phyloP scores from a whole-genome alignment of 2,113 vertebrate species.

The Piprites chloris region DNA sequence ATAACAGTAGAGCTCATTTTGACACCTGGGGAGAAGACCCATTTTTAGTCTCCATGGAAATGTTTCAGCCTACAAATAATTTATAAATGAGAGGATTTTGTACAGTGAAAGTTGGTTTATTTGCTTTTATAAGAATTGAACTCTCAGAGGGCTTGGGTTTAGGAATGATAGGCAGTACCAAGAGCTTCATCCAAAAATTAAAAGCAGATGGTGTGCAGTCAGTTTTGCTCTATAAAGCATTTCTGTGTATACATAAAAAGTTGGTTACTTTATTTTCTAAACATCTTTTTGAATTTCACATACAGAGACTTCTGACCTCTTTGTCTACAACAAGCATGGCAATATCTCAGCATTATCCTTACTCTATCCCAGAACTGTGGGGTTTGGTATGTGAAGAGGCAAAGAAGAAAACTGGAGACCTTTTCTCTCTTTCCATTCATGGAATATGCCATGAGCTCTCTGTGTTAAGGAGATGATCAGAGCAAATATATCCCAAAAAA shows the following conservation, averaged over 20 bases:
- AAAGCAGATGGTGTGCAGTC: neutral
- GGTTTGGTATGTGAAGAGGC: neutral
- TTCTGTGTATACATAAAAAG: neutral
- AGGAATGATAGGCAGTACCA: neutral
- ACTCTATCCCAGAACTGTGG: neutral
- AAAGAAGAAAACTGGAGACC: neutral
- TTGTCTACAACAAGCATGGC: neutral
- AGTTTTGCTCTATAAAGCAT: neutral
- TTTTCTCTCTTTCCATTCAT: neutral
- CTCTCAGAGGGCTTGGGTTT: neutral
- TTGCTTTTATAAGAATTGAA: constrained; percentile 21
- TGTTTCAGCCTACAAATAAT: neutral
- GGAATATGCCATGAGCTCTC: neutral
- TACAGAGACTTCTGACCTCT: neutral
- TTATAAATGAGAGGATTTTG: neutral
- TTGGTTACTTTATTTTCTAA: neutral
- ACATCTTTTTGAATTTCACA: neutral
- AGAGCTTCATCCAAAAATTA: neutral
- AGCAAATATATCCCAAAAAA: neutral
- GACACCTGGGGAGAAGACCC: neutral
- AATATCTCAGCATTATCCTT: neutral
- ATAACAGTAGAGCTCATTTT: neutral
- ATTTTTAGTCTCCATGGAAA: neutral
- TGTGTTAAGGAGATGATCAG: neutral
- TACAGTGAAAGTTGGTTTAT: neutral